phyloP scores from a whole-genome alignment of 2,113 vertebrate species.

The Pygoscelis antarcticus region DNA sequence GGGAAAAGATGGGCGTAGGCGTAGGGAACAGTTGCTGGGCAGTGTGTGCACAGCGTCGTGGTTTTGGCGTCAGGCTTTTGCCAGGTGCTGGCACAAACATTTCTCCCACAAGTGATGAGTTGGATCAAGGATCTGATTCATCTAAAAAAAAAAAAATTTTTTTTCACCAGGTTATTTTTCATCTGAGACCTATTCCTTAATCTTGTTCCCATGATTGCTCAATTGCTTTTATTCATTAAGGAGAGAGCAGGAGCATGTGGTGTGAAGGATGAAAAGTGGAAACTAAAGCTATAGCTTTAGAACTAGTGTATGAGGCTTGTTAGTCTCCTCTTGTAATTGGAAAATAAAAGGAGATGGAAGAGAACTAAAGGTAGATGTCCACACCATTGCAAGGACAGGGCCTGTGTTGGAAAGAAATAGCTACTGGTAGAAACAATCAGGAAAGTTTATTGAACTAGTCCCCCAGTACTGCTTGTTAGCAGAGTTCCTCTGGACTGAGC shows the following conservation, averaged over 20 bases:
- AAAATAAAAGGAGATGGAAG: background rate
- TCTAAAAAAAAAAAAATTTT: background rate
- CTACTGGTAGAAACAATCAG: background rate
- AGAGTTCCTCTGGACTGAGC: background rate
- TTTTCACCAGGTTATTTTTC: background rate
- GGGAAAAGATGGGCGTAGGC: fast-evolving
- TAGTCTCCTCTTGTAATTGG: background rate
- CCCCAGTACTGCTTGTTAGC: background rate
- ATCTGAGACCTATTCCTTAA: background rate
- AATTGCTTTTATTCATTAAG: background rate
- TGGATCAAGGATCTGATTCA: background rate
- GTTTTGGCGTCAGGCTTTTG: background rate
- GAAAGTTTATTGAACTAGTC: background rate
- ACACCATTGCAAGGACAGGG: background rate
- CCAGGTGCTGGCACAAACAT: background rate
- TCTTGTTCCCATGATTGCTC: background rate
- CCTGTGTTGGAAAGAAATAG: background rate
- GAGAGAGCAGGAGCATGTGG: fast-evolving
- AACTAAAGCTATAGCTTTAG: background rate
- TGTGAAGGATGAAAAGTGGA: background rate
- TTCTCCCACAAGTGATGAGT: background rate
- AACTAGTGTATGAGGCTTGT: background rate
- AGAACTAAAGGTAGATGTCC: background rate
- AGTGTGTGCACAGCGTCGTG: no score
- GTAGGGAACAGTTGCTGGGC: fast-evolving